phyloP scores from a whole-genome alignment of 2,113 vertebrate species.

The Pygoscelis adeliae region DNA sequence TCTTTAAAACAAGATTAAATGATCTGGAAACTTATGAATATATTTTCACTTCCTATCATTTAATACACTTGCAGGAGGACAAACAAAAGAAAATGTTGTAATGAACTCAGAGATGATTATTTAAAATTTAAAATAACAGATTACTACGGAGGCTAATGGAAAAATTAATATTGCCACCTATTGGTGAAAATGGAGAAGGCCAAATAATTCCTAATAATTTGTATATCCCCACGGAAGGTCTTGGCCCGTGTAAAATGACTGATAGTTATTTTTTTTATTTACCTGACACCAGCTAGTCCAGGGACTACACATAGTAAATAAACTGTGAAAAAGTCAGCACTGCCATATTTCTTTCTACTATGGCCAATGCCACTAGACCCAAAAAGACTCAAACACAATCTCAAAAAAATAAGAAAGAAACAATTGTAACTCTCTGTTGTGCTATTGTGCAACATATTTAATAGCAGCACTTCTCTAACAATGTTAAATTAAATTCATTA shows the following conservation, averaged over 20 bases:
- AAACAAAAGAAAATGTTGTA: neutral
- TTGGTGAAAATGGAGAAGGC: conserved; percentile 72
- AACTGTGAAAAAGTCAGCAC: neutral
- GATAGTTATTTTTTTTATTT: neutral
- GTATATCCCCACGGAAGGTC: neutral
- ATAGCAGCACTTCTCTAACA: neutral
- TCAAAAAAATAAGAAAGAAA: neutral
- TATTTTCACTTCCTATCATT: neutral
- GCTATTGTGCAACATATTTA: neutral
- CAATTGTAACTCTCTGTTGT: neutral
- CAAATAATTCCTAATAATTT: neutral
- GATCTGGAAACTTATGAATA: neutral
- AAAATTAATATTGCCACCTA: conserved; percentile 88
- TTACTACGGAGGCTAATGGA: neutral
- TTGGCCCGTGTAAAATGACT: neutral
- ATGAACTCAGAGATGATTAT: neutral
- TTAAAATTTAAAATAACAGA: neutral
- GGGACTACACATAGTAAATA: neutral
- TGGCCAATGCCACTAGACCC: neutral
- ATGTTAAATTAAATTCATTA: neutral
- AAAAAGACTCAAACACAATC: neutral
- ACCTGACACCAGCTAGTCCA: neutral
- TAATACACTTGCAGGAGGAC: neutral
- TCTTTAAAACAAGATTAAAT: neutral
- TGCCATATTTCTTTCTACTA: neutral